These are phyloP conservation scores for Sitobion miscanthi DNA, from an alignment of 1,140 invertebrate species.

Conservation along the genomic window DNA sequence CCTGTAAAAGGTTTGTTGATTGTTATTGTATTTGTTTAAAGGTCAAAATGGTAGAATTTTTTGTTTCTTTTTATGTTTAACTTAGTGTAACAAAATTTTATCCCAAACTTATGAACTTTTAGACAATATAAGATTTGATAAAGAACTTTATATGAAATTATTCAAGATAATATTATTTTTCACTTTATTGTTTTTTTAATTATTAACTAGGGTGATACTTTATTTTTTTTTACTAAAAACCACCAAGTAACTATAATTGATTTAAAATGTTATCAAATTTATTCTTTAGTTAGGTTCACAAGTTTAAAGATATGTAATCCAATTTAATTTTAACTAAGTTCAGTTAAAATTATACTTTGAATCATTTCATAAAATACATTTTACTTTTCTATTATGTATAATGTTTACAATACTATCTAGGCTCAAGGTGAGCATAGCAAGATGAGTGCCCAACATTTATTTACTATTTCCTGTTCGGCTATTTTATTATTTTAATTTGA, in stretches of 20 bases:
- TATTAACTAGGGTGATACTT: neutral
- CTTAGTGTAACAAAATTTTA: neutral
- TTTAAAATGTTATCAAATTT: neutral
- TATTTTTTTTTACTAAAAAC: neutral
- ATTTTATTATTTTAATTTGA: constrained; percentile 19
- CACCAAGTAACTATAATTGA: neutral
- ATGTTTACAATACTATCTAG: neutral
- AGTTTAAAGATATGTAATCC: neutral
- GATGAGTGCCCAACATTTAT: neutral
- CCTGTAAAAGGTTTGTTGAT: constrained; percentile 49
- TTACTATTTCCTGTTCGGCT: neutral
- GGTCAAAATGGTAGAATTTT: neutral
- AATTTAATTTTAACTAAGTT: neutral
- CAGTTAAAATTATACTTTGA: neutral
- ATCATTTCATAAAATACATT: neutral
- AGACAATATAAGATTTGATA: neutral
- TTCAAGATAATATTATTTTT: neutral
- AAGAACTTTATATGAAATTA: neutral
- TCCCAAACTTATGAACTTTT: neutral
- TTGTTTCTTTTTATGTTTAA: neutral
- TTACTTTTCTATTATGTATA: neutral
- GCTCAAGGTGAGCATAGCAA: neutral
- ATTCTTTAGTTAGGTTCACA: neutral
- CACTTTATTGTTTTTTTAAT: neutral
- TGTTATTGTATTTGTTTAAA: neutral